Percentiles rank a stretch among this genome's conserved stretches.
phyloP scores from a whole-genome alignment of 2,797 vertebrate species.

The Chrosomus eos region DNA sequence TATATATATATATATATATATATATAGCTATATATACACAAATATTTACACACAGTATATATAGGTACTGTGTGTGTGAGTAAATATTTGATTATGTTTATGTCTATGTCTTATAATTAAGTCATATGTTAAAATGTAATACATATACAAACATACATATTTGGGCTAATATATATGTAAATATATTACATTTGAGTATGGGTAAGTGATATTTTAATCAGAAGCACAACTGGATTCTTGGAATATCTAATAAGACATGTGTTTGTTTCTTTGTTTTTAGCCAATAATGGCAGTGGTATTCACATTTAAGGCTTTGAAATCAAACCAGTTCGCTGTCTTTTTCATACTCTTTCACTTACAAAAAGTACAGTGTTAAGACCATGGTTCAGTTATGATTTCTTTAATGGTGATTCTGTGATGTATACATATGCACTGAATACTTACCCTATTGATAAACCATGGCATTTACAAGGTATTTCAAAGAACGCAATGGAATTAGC shows the following conservation, averaged over 20 bases:
- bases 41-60: too few relatives aligned
- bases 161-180: background rate
- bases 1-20: too few relatives aligned
- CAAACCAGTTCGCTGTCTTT: background rate
- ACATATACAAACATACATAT: background rate
- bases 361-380: background rate
- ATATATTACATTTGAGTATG: background rate
- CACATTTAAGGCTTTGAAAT: background rate
- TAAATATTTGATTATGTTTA: background rate
- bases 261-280: too few relatives aligned
- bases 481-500: background rate
- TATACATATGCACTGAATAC: background rate
- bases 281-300: background rate
- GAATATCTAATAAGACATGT: background rate
- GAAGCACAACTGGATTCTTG: background rate
- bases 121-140: background rate
- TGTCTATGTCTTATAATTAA: background rate
- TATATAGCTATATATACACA: too few relatives aligned
- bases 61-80: too few relatives aligned
- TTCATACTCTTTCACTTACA: background rate
- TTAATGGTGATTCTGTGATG: background rate
- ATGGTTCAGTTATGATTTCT: background rate
- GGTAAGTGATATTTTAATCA: background rate
- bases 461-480: background rate
- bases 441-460: background rate